Percentiles rank a stretch among this genome's conserved stretches.
Evolutionary conservation across 2,888 invertebrate species (phyloP).

Genomic region (Ectemnius continuus): DNA sequence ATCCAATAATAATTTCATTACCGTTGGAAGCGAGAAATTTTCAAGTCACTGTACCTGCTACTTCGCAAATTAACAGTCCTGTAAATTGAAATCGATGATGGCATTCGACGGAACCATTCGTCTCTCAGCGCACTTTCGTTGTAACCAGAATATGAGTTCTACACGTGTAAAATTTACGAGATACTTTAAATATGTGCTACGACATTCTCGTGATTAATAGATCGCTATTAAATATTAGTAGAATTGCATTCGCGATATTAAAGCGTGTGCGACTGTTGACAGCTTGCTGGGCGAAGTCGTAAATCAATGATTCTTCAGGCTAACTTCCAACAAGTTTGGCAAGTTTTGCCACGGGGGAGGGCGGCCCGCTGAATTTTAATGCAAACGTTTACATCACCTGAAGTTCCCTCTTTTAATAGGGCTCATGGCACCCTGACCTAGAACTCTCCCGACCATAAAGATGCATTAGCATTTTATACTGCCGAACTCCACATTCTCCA

Average conservation of each 20-base stretch:
- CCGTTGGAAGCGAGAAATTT: conserved; percentile 6
- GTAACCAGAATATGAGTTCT: too few relatives aligned
- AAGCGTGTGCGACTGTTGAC: too few relatives aligned
- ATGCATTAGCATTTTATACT: conserved; percentile 1
- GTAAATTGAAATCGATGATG: too few relatives aligned
- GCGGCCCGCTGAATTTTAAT: conserved; percentile 6
- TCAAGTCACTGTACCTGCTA: background rate
- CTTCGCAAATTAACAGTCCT: background rate
- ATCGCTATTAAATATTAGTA: too few relatives aligned
- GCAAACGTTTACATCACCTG: conserved; percentile 1
- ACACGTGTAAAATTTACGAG: too few relatives aligned
- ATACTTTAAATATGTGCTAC: too few relatives aligned
- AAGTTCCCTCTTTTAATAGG: background rate
- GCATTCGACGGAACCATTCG: too few relatives aligned
- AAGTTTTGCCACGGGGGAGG: background rate
- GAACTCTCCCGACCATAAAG: background rate
- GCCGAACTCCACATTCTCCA: background rate
- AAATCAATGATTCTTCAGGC: background rate
- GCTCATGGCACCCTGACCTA: background rate
- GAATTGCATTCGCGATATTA: too few relatives aligned
- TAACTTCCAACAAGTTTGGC: background rate
- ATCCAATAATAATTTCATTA: conserved; percentile 14
- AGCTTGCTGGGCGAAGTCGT: background rate
- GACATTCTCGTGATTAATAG: too few relatives aligned
- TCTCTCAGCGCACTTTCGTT: too few relatives aligned